Percentiles rank a stretch among this genome's conserved stretches.
phyloP scores from a whole-genome alignment of 1,140 invertebrate species.

The Ostrea edulis region DNA sequence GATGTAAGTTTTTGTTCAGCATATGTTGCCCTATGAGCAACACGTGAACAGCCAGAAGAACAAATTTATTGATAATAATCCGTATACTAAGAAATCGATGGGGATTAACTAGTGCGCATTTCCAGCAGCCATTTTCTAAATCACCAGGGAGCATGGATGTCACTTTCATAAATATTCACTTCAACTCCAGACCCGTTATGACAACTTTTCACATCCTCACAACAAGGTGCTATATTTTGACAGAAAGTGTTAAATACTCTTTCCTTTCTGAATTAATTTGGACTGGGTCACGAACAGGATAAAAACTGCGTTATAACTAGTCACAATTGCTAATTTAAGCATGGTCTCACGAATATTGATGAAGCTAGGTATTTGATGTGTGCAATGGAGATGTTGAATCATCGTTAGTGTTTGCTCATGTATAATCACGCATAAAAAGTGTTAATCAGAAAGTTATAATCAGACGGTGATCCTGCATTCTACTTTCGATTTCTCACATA shows the following conservation, averaged over 20 bases:
- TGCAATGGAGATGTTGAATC: background rate
- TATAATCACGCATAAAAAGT: background rate
- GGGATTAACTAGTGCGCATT: background rate
- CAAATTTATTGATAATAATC: constrained; percentile 32
- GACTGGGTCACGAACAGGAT: background rate
- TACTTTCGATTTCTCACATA: background rate
- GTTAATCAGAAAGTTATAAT: background rate
- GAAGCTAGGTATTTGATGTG: background rate
- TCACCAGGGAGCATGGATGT: background rate
- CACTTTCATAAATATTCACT: background rate
- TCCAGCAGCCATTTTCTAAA: background rate
- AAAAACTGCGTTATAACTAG: background rate
- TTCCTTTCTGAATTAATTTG: background rate
- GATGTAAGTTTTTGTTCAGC: background rate
- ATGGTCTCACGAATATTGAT: no score
- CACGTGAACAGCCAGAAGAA: background rate
- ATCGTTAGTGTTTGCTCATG: background rate
- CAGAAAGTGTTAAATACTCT: constrained; percentile 1
- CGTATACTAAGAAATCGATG: constrained; percentile 9
- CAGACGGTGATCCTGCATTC: background rate
- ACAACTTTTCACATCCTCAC: background rate
- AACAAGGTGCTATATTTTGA: background rate
- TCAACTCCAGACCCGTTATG: background rate
- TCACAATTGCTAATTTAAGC: background rate
- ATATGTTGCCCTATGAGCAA: background rate